These are phyloP conservation scores for Danaus plexippus DNA, from an alignment of 1,140 invertebrate species.

Conservation along the genomic window DNA sequence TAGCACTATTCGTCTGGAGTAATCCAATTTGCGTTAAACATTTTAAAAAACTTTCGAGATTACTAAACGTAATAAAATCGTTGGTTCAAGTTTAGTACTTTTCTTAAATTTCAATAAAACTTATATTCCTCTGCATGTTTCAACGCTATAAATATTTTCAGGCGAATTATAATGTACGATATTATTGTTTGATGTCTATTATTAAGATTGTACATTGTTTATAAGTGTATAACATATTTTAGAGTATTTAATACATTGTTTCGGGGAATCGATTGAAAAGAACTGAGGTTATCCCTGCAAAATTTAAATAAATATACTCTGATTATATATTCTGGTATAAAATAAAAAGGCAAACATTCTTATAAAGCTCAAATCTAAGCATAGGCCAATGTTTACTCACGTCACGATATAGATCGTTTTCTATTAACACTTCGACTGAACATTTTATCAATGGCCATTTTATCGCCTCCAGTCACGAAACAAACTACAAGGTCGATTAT, in stretches of 20 bases:
- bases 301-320: too few relatives aligned
- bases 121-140: conserved; percentile 13
- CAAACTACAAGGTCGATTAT: conserved; percentile 6
- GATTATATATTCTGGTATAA: too few relatives aligned
- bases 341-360: too few relatives aligned
- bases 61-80: conserved; percentile 16
- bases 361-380: conserved; percentile 6
- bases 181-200: too few relatives aligned
- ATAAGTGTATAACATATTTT: too few relatives aligned
- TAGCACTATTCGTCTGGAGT: conserved; percentile 25
- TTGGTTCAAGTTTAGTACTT: conserved; percentile 14
- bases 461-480: conserved; percentile 20
- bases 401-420: conserved; percentile 17
- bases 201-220: too few relatives aligned
- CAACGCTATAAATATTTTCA: background rate
- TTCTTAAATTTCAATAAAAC: conserved; percentile 18
- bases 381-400: conserved; percentile 16
- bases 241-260: too few relatives aligned
- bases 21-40: conserved; percentile 29
- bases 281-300: too few relatives aligned
- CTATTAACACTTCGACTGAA: conserved; percentile 13
- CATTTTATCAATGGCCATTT: conserved; percentile 18
- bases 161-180: too few relatives aligned
- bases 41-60: conserved; percentile 26
- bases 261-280: too few relatives aligned